A percentile compares a stretch with the other conserved stretches of the same genome.
Evolutionary conservation across 2,113 vertebrate species (phyloP).

Genomic region (Emydocephalus ijimae): DNA sequence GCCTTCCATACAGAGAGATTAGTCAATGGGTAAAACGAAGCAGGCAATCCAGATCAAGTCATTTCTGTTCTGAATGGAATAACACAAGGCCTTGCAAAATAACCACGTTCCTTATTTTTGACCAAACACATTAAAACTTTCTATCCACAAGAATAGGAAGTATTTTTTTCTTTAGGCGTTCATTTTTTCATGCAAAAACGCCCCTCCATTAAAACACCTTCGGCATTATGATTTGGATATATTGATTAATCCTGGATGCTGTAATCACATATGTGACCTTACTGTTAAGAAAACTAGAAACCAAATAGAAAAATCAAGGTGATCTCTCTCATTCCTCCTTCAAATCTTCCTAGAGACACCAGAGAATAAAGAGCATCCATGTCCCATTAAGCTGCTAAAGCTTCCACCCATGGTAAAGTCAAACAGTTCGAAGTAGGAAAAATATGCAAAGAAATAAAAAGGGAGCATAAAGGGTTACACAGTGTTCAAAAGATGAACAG

Average conservation of each 20-base stretch:
- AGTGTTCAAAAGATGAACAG: background rate
- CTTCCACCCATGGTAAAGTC: background rate
- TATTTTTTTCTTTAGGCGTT: background rate
- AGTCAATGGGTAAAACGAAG: constrained; percentile 53
- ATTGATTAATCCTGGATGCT: background rate
- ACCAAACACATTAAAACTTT: constrained; percentile 9
- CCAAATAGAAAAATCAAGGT: background rate
- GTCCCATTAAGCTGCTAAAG: background rate
- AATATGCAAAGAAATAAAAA: background rate
- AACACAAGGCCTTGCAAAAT: too few species aligned
- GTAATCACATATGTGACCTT: background rate
- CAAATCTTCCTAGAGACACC: background rate
- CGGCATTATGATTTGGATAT: background rate
- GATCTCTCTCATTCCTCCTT: background rate
- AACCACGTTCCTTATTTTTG: background rate
- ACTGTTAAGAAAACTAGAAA: background rate
- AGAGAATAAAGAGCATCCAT: background rate
- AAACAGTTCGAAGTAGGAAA: background rate
- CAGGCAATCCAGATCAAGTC: constrained; percentile 45
- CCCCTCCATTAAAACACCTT: background rate
- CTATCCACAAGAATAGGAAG: background rate
- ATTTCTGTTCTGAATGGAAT: too few species aligned
- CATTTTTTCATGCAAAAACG: background rate
- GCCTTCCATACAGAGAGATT: constrained; percentile 55
- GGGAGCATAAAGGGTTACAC: background rate